Conservation (phyloP, 2,113 vertebrate genomes). For the Myotis brandtii region DNA sequence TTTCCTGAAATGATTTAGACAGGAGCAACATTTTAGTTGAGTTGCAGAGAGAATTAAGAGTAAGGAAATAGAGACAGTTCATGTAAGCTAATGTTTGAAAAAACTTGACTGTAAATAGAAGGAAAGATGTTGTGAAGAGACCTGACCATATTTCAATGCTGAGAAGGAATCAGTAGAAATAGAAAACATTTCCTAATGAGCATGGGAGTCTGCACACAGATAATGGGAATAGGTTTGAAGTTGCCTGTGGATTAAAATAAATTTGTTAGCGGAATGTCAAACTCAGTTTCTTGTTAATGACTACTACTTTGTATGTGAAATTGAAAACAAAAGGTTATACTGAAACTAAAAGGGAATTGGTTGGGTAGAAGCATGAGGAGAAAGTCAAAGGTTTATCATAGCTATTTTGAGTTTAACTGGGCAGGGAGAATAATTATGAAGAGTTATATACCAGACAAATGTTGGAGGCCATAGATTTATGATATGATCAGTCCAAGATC, state of each 20-base stretch:
- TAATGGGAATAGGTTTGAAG: neutral
- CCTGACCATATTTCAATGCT: neutral
- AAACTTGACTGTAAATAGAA: neutral
- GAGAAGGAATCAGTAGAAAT: neutral
- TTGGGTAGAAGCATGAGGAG: neutral
- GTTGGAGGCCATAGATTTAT: neutral
- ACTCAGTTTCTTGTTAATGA: neutral
- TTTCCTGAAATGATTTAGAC: neutral
- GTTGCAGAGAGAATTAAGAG: neutral
- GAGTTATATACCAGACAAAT: neutral
- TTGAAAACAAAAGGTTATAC: neutral
- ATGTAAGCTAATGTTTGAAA: neutral
- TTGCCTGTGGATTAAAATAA: neutral
- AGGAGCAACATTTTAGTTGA: neutral
- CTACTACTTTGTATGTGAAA: neutral
- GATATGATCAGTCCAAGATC: neutral
- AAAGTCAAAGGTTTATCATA: neutral
- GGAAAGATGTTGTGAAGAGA: neutral
- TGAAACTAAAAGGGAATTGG: neutral
- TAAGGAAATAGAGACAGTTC: neutral
- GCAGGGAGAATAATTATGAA: neutral
- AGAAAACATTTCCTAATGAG: neutral
- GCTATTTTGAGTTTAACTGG: neutral
- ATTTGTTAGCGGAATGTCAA: neutral
- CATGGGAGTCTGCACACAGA: neutral